Evolutionary conservation across 35 echinoderm and acorn worm species (phyloP).

Genomic region (Apostichopus japonicus): DNA sequence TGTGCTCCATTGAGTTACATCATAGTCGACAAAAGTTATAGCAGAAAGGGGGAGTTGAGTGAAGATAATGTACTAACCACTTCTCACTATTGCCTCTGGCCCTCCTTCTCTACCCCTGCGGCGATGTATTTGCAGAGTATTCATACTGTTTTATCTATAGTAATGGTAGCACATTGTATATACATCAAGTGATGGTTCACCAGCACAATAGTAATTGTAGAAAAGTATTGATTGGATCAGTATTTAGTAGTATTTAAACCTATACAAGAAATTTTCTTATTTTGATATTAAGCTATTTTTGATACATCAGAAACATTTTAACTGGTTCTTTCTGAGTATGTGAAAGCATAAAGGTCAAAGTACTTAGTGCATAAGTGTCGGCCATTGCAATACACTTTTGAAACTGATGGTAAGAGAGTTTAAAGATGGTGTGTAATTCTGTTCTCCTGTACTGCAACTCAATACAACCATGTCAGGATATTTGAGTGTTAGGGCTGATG

Average conservation of each 20-base stretch:
- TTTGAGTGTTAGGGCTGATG: no score
- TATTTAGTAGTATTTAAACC: neutral
- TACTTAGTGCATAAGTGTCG: neutral
- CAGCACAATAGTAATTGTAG: neutral
- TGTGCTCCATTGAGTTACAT: no score
- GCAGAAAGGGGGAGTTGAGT: no score
- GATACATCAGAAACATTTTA: constrained; percentile 41
- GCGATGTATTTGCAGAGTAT: constrained; percentile 19
- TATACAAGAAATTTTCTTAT: constrained; percentile 35
- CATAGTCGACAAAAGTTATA: no score
- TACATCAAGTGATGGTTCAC: constrained; percentile 7
- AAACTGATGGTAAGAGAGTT: no score
- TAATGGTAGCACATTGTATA: constrained; percentile 19
- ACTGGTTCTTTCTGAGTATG: constrained; percentile 18
- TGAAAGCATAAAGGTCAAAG: constrained; percentile 2
- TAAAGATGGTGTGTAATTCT: no score
- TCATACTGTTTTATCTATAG: constrained; percentile 10
- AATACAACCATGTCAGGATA: no score
- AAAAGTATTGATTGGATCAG: neutral
- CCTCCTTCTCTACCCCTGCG: neutral
- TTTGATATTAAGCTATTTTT: constrained; percentile 50
- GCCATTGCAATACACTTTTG: no score
- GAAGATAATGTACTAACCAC: no score
- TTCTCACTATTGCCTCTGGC: neutral
- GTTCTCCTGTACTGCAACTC: no score